phyloP scores from a whole-genome alignment of 2,888 invertebrate genomes.

The Rotaria sp. region DNA sequence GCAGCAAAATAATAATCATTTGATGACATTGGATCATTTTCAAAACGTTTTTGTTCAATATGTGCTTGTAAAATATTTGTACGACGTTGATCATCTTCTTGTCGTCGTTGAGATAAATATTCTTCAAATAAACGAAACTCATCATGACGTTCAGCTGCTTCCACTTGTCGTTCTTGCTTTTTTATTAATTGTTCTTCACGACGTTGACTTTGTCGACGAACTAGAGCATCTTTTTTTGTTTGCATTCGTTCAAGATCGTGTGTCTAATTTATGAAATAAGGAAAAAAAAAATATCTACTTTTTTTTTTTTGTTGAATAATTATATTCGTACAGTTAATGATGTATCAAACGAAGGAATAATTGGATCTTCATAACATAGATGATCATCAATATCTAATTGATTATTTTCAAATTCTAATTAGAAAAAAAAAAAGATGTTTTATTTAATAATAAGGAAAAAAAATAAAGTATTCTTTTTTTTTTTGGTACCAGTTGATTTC shows the following conservation, averaged over 20 bases:
- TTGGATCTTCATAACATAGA: too few species aligned
- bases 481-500: neutral
- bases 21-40: neutral
- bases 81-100: neutral
- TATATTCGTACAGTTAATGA: neutral
- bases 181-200: neutral
- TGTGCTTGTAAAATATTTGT: conserved; percentile 9
- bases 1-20: conserved; percentile 6
- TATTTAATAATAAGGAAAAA: too few species aligned
- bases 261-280: neutral
- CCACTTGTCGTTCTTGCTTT: neutral
- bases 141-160: neutral
- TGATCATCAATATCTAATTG: too few species aligned
- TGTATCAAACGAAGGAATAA: too few species aligned
- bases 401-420: too few species aligned
- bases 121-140: conserved; percentile 10
- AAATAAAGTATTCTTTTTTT: too few species aligned
- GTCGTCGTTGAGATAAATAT: neutral
- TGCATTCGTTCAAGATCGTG: conserved; percentile 5
- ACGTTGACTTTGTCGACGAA: conserved; percentile 11
- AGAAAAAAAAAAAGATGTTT: too few species aligned
- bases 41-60: conserved; percentile 13
- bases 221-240: neutral
- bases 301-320: too few species aligned
- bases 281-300: too few species aligned